phyloP scores from a whole-genome alignment of 2,888 invertebrate species.

The Lacanobia wlatinum region DNA sequence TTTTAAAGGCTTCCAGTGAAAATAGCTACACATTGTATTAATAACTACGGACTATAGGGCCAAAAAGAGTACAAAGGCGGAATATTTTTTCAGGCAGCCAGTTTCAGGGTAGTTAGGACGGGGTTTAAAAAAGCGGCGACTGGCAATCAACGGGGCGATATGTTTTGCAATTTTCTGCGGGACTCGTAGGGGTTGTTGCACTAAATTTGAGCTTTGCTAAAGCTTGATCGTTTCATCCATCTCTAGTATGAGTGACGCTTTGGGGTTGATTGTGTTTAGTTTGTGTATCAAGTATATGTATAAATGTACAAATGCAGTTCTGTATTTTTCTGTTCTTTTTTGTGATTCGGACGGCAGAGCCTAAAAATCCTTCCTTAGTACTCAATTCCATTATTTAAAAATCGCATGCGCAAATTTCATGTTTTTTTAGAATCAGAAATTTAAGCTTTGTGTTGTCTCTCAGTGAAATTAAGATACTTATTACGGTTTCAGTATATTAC shows the following conservation, averaged over 20 bases:
- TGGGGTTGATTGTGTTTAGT: neutral
- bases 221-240: slow-evolving; percentile 19
- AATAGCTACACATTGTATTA: slow-evolving; percentile 16
- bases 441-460: neutral
- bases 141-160: slow-evolving; percentile 56
- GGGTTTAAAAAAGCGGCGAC: slow-evolving; percentile 36
- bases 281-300: neutral
- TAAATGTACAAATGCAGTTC: neutral
- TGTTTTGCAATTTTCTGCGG: slow-evolving; percentile 45
- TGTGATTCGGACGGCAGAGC: too few species aligned
- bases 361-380: too few species aligned
- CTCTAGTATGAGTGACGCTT: slow-evolving; percentile 3
- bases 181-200: slow-evolving; percentile 44
- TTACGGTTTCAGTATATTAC: too few species aligned
- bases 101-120: slow-evolving; percentile 31
- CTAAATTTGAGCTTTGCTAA: slow-evolving; percentile 55
- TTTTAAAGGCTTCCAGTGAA: slow-evolving; percentile 19
- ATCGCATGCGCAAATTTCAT: too few species aligned
- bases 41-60: neutral
- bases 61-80: slow-evolving; percentile 11
- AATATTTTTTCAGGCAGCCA: slow-evolving; percentile 36
- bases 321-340: neutral
- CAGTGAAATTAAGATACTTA: too few species aligned
- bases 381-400: too few species aligned
- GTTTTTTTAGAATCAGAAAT: too few species aligned